Conservation (phyloP, 2,888 invertebrate genomes). For the Caenorhabditis imperialis region DNA sequence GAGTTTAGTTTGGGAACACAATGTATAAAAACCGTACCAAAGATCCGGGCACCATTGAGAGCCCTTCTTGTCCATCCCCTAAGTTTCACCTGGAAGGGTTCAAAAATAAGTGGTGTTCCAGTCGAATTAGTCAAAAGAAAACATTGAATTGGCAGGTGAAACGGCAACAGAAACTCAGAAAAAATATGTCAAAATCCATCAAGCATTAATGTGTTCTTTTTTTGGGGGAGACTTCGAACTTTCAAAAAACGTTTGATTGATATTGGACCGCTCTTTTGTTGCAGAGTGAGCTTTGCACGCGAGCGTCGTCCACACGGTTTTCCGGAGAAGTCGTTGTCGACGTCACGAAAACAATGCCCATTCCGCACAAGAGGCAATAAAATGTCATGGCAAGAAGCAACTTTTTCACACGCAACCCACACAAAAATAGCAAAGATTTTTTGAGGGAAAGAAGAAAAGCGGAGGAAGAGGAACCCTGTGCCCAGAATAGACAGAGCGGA, state of each 20-base stretch:
- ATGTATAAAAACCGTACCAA: slow-evolving; percentile 27
- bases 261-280: too few species aligned
- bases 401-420: slow-evolving; percentile 43
- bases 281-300: too few species aligned
- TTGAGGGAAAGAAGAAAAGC: neutral
- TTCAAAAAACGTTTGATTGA: too few species aligned
- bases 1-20: neutral
- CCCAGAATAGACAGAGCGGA: too few species aligned
- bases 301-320: neutral
- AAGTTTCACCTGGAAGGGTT: slow-evolving; percentile 21
- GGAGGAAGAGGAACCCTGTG: too few species aligned
- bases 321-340: slow-evolving; percentile 9
- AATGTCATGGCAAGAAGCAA: slow-evolving; percentile 20
- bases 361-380: slow-evolving; percentile 22
- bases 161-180: neutral
- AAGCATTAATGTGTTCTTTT: too few species aligned
- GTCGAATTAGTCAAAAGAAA: neutral
- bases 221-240: too few species aligned
- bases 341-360: slow-evolving; percentile 16
- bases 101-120: neutral
- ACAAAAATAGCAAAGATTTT: slow-evolving; percentile 2
- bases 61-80: slow-evolving; percentile 45
- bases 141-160: neutral
- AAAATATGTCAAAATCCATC: too few species aligned
- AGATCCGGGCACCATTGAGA: slow-evolving; percentile 44